Percentiles rank a stretch among this genome's conserved stretches.
These are phyloP conservation scores for Poecilia gillii DNA, from an alignment of 2,797 vertebrate genomes.

Conservation along the genomic window DNA sequence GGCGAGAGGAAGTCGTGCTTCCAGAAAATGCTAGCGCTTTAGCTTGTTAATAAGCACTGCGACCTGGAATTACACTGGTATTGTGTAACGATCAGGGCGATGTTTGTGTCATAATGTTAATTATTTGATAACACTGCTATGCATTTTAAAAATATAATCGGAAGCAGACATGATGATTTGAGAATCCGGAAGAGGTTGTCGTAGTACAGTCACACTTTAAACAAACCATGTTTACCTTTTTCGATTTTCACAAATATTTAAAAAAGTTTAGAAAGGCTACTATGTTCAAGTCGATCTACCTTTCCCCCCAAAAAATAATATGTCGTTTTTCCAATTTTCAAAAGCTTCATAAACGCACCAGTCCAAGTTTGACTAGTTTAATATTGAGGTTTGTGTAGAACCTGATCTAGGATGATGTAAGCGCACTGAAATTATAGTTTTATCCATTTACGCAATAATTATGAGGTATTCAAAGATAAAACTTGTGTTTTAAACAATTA, in stretches of 20 bases:
- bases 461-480: not conserved
- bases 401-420: not conserved
- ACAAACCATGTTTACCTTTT: not conserved
- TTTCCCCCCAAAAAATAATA: not conserved
- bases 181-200: not conserved
- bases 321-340: not conserved
- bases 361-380: not conserved
- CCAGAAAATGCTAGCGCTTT: constrained; percentile 32
- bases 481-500: not conserved
- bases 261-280: not conserved
- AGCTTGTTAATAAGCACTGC: constrained; percentile 19
- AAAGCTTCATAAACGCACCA: not conserved
- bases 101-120: not conserved
- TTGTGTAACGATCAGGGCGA: not conserved
- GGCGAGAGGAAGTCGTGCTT: constrained; percentile 22
- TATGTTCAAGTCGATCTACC: not conserved
- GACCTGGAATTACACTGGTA: not conserved
- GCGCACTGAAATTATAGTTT: not conserved
- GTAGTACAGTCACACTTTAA: not conserved
- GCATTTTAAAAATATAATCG: not conserved
- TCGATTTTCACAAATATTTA: not conserved
- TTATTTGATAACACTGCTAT: not conserved
- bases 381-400: not conserved
- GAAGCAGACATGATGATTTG: not conserved
- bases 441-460: not conserved